These are phyloP conservation scores for Myiozetetes cayanensis DNA, from an alignment of 2,113 vertebrate genomes.

Conservation along the genomic window DNA sequence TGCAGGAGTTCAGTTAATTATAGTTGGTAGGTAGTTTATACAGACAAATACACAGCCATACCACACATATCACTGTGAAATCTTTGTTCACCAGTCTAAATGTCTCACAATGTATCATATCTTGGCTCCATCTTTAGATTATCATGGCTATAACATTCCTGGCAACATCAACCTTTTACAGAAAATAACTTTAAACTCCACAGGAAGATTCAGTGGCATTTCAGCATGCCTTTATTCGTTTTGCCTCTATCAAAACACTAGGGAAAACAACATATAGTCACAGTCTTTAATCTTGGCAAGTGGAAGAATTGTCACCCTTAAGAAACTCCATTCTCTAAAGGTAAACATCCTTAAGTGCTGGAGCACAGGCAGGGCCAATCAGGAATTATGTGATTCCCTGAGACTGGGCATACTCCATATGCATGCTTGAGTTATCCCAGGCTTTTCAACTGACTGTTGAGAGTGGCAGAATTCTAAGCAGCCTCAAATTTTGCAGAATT, in stretches of 20 bases:
- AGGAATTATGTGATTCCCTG: background rate
- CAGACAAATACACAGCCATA: background rate
- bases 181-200: background rate
- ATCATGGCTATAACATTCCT: background rate
- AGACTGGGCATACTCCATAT: background rate
- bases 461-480: background rate
- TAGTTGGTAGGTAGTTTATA: background rate
- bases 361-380: background rate
- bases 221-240: background rate
- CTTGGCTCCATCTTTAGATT: background rate
- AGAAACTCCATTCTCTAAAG: background rate
- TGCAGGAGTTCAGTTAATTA: background rate
- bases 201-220: background rate
- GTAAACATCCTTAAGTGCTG: background rate
- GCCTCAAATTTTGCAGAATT: background rate
- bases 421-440: background rate
- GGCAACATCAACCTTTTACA: background rate
- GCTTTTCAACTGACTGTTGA: background rate
- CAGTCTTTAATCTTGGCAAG: background rate
- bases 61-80: background rate
- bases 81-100: background rate
- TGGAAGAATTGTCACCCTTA: background rate
- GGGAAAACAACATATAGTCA: accelerated
- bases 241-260: background rate
- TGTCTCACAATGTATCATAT: background rate